Conservation (phyloP, 2,888 invertebrate genomes). For the Ophion slaviceki region DNA sequence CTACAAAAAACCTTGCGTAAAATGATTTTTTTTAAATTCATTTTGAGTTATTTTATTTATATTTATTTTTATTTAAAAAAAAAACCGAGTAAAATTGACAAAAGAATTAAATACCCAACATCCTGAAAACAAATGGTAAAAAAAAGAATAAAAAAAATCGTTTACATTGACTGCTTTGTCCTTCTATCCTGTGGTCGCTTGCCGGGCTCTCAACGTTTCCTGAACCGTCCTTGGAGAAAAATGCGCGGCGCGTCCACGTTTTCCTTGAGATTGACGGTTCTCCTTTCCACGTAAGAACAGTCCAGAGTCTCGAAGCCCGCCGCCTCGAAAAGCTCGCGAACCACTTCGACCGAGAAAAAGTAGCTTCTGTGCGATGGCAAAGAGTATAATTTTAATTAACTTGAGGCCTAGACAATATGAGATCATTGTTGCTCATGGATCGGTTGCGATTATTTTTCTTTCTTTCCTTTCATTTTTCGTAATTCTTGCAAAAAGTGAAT, state of each 20-base stretch:
- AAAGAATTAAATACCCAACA: neutral
- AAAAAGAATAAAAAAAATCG: neutral
- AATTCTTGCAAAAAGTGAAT: too few relatives aligned
- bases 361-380: slow-evolving; percentile 87
- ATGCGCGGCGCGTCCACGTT: slow-evolving; percentile 95
- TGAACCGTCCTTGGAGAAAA: slow-evolving; percentile 96
- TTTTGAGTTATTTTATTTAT: too few relatives aligned
- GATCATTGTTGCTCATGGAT: too few relatives aligned
- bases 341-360: slow-evolving; percentile 91
- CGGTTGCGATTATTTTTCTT: too few relatives aligned
- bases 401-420: neutral
- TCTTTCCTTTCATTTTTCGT: too few relatives aligned
- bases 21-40: too few relatives aligned
- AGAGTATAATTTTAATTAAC: slow-evolving; percentile 9
- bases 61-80: too few relatives aligned
- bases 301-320: slow-evolving; percentile 89
- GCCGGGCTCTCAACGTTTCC: slow-evolving; percentile 81
- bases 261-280: slow-evolving; percentile 97
- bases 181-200: neutral
- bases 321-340: slow-evolving; percentile 87
- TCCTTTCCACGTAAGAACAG: slow-evolving; percentile 92
- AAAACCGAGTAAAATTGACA: neutral
- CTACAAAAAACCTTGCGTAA: too few relatives aligned
- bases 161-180: neutral
- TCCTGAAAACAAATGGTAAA: neutral